phyloP scores from a whole-genome alignment of 1,140 invertebrate genomes.

The Xylocopa sonorina region DNA sequence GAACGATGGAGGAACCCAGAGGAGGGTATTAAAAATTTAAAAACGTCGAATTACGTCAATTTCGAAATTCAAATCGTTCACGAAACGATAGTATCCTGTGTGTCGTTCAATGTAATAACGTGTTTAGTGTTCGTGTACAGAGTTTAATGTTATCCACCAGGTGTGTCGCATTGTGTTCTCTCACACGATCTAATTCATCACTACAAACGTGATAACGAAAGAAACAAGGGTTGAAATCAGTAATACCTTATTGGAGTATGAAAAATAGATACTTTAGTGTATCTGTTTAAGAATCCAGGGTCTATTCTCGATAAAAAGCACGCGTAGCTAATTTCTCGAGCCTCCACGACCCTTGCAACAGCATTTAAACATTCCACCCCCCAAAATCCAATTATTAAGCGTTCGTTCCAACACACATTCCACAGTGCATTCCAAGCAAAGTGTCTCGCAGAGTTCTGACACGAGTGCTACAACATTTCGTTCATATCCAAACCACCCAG shows the following conservation, averaged over 20 bases:
- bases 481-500: not conserved
- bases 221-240: too few relatives aligned
- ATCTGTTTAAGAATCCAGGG: not conserved
- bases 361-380: not conserved
- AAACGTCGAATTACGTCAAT: too few relatives aligned
- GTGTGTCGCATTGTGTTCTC: not conserved
- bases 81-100: not conserved
- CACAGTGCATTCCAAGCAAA: not conserved
- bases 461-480: too few relatives aligned
- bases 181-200: not conserved
- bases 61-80: not conserved
- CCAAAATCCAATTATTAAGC: not conserved
- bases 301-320: not conserved
- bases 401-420: not conserved
- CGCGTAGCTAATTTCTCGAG: not conserved
- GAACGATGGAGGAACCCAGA: not conserved
- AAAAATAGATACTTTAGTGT: too few relatives aligned
- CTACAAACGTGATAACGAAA: not conserved
- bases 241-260: too few relatives aligned
- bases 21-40: too few relatives aligned
- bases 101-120: constrained; percentile 1
- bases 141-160: not conserved
- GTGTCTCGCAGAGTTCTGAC: not conserved
- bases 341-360: not conserved
- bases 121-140: not conserved